phyloP scores from a whole-genome alignment of 2,888 invertebrate species.

The Crossocerus cetratus region DNA sequence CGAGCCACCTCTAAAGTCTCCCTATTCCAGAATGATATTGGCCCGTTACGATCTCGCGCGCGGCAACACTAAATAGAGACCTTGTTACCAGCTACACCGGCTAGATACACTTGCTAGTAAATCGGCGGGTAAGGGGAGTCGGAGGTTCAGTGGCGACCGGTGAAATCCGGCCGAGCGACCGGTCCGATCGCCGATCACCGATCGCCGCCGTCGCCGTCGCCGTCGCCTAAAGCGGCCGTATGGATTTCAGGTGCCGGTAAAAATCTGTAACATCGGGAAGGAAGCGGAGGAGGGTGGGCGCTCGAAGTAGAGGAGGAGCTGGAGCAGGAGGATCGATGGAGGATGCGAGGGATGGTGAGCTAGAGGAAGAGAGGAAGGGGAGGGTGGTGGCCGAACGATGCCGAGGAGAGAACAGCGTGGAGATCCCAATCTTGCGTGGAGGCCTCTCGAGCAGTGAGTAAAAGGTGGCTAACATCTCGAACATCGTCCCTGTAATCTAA shows the following conservation, averaged over 20 bases:
- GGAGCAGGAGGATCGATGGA: slow-evolving; percentile 25
- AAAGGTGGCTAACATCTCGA: slow-evolving; percentile 73
- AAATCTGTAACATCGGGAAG: slow-evolving; percentile 53
- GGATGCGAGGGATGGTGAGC: slow-evolving; percentile 26
- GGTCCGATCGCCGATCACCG: slow-evolving; percentile 10
- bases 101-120: slow-evolving; percentile 10
- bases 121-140: slow-evolving; percentile 28
- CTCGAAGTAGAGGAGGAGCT: slow-evolving; percentile 12
- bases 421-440: slow-evolving; percentile 72
- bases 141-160: slow-evolving; percentile 21
- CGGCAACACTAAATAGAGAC: slow-evolving; percentile 37
- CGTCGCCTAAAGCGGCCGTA: slow-evolving; percentile 12
- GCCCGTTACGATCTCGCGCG: not conserved
- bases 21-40: not conserved
- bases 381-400: slow-evolving; percentile 48
- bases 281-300: slow-evolving; percentile 12
- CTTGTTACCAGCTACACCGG: slow-evolving; percentile 28
- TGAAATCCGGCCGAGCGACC: slow-evolving; percentile 23
- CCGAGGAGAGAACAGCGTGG: slow-evolving; percentile 58
- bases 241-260: slow-evolving; percentile 45
- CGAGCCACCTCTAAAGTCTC: not conserved
- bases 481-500: slow-evolving; percentile 74
- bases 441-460: slow-evolving; percentile 70
- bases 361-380: slow-evolving; percentile 36
- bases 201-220: too few species aligned